Evolutionary conservation across 2,113 vertebrate species (phyloP).

Genomic region (Lonchura striata): DNA sequence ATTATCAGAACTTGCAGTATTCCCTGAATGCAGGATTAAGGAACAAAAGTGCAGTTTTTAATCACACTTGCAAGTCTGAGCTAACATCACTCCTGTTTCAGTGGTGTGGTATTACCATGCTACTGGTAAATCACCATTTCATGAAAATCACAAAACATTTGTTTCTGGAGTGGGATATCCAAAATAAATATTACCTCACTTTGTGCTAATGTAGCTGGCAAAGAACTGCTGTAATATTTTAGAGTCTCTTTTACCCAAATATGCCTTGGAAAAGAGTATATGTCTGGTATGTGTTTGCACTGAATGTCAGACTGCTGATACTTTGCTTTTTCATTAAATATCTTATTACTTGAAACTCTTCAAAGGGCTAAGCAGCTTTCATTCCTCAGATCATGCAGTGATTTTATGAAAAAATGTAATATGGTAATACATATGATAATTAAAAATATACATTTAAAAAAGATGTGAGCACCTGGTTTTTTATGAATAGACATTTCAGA

Average conservation of each 20-base stretch:
- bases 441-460: not conserved
- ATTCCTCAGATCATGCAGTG: not conserved
- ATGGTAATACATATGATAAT: conserved; percentile 12
- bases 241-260: not conserved
- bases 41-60: conserved; percentile 56
- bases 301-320: conserved; percentile 2
- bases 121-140: not conserved
- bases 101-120: not conserved
- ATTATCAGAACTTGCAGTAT: conserved; percentile 65
- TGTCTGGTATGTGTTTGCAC: not conserved
- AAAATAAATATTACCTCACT: not conserved
- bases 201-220: not conserved
- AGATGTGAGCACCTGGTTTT: not conserved
- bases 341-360: conserved; percentile 24
- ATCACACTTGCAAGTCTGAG: not conserved
- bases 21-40: conserved; percentile 55
- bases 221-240: not conserved
- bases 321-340: conserved; percentile 37
- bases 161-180: not conserved
- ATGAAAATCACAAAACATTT: not conserved
- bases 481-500: not conserved
- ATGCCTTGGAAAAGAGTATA: not conserved
- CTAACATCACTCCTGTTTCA: not conserved
- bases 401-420: conserved; percentile 47
- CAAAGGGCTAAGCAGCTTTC: conserved; percentile 42